Percentiles rank a stretch among this genome's conserved stretches.
phyloP scores from a whole-genome alignment of 2,888 invertebrate genomes.

The Subacronicta megacephala region DNA sequence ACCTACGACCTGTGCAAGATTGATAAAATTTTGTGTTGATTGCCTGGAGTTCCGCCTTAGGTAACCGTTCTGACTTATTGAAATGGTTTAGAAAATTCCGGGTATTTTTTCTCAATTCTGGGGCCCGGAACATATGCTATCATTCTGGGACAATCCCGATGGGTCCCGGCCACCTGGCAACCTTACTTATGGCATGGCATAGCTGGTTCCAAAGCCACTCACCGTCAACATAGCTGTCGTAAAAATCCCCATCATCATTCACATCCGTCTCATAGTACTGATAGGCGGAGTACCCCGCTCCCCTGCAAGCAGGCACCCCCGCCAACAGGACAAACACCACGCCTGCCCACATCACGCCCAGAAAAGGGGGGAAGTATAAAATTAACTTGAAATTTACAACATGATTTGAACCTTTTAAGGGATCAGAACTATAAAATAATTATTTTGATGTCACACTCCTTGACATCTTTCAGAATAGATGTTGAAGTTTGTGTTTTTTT shows the following conservation, averaged over 20 bases:
- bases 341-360: conserved; percentile 23
- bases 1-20: too few species aligned
- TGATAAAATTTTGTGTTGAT: too few species aligned
- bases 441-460: background rate
- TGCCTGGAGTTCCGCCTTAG: too few species aligned
- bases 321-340: conserved; percentile 17
- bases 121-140: too few species aligned
- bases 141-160: too few species aligned
- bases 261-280: background rate
- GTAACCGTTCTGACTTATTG: too few species aligned
- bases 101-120: too few species aligned
- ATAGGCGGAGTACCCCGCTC: background rate
- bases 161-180: too few species aligned
- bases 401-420: background rate
- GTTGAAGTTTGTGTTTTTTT: too few species aligned
- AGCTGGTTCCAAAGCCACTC: too few species aligned
- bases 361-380: conserved; percentile 2
- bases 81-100: too few species aligned
- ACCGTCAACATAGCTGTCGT: conserved; percentile 13
- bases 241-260: conserved; percentile 10
- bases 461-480: background rate
- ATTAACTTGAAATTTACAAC: background rate
- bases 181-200: too few species aligned
- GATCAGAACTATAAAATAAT: background rate
- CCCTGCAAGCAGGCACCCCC: conserved; percentile 8